A percentile compares a stretch with the other conserved stretches of the same genome.
Conservation (phyloP, 2,888 invertebrate species). For the Caenorhabditis plicata region DNA sequence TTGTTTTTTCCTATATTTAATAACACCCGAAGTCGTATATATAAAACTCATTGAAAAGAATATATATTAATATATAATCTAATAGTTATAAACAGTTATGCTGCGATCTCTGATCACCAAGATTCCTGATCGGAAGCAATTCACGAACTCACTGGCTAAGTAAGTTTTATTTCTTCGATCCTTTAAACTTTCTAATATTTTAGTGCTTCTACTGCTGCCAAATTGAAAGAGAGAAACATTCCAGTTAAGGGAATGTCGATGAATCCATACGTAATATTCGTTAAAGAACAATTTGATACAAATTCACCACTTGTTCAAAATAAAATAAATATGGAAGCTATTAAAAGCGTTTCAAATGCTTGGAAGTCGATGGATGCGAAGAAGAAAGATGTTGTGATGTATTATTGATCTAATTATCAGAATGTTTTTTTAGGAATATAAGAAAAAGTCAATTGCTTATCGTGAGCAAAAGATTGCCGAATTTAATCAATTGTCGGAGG, state of each 20-base stretch:
- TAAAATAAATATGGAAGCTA: not conserved
- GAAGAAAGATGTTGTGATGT: not conserved
- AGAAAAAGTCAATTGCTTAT: conserved; percentile 7
- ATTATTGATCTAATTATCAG: not conserved
- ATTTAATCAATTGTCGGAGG: conserved; percentile 10
- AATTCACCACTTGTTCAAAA: not conserved
- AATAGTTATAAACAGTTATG: no score
- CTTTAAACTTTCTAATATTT: no score
- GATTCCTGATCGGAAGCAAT: no score
- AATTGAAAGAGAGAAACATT: not conserved
- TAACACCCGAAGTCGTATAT: no score
- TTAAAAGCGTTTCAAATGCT: conserved; percentile 11
- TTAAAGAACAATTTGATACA: conserved; percentile 8
- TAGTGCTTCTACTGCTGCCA: no score
- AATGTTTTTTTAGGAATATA: conserved; percentile 12
- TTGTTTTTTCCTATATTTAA: no score
- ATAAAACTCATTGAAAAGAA: no score
- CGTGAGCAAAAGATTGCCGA: conserved; percentile 9
- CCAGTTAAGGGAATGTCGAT: conserved; percentile 9
- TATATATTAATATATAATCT: no score
- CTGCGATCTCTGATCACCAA: no score
- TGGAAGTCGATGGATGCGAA: conserved; percentile 16
- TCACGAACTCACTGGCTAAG: no score
- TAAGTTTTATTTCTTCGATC: no score
- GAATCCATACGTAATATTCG: conserved; percentile 16